These are phyloP conservation scores for Acanthaster planci DNA, from an alignment of 35 echinoderm and acorn worm genomes.

Conservation along the genomic window DNA sequence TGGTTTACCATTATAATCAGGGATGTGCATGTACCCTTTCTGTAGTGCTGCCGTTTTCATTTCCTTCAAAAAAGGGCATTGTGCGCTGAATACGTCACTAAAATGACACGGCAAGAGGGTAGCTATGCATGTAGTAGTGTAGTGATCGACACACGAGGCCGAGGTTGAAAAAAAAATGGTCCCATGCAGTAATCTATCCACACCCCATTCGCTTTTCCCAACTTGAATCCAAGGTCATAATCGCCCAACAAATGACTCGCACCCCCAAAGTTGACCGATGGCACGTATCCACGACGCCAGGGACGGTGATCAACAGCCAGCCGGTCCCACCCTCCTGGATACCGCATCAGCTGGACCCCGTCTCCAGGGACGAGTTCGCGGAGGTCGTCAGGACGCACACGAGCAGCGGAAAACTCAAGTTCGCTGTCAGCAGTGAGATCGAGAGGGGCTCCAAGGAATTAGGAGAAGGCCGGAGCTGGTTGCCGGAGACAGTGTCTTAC, in stretches of 20 bases:
- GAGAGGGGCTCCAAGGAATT: conserved; percentile 8
- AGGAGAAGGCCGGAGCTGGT: background rate
- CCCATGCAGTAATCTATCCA: no score
- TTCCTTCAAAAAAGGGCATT: no score
- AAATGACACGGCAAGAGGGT: no score
- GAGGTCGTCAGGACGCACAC: background rate
- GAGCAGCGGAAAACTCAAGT: conserved; percentile 2
- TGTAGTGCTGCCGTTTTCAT: no score
- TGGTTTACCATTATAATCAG: no score
- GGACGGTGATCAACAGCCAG: background rate
- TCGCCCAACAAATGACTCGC: background rate
- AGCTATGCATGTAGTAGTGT: no score
- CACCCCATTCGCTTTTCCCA: background rate
- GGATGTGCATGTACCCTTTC: no score
- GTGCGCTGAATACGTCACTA: no score
- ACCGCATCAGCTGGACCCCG: conserved; percentile 12
- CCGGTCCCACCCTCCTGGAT: conserved; percentile 1
- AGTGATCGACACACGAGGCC: no score
- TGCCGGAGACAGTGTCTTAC: conserved; percentile 11
- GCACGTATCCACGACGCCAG: background rate
- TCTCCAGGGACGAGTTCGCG: conserved; percentile 6
- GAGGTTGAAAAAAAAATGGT: no score
- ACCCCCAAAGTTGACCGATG: conserved; percentile 10
- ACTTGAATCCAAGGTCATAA: background rate
- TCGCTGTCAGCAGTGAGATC: background rate